Conservation (phyloP, 2,797 vertebrate species). For the Poecile montanus region DNA sequence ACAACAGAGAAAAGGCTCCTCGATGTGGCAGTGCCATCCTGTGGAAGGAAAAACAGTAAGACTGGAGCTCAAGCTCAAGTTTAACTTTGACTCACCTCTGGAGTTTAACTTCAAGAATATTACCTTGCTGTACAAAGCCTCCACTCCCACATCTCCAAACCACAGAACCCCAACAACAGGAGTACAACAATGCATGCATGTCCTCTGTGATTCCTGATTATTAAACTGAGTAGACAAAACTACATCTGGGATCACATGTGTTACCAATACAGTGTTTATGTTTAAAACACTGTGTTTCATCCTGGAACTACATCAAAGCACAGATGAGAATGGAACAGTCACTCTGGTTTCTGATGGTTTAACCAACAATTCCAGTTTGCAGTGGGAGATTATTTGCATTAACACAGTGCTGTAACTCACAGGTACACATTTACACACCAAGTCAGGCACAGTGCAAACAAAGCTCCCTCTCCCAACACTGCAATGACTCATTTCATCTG, state of each 20-base stretch:
- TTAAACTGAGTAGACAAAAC: neutral
- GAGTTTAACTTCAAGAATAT: neutral
- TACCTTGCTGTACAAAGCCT: neutral
- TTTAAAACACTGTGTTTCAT: neutral
- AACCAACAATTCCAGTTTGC: neutral
- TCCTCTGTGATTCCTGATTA: neutral
- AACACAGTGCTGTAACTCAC: neutral
- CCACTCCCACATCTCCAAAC: neutral
- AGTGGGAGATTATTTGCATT: neutral
- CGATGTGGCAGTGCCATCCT: neutral
- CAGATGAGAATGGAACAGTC: neutral
- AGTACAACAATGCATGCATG: accelerated
- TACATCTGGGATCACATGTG: neutral
- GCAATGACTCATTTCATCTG: neutral
- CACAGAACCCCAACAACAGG: neutral
- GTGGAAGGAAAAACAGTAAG: neutral
- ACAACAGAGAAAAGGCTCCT: neutral
- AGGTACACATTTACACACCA: neutral
- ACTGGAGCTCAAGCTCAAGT: neutral
- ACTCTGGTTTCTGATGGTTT: neutral
- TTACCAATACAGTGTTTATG: neutral
- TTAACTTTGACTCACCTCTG: neutral
- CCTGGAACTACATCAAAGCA: neutral
- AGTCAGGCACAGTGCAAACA: neutral
- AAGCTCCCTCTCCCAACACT: neutral